phyloP scores from a whole-genome alignment of 64 coral and sea anemone genomes.

The Exaiptasia diaphana region DNA sequence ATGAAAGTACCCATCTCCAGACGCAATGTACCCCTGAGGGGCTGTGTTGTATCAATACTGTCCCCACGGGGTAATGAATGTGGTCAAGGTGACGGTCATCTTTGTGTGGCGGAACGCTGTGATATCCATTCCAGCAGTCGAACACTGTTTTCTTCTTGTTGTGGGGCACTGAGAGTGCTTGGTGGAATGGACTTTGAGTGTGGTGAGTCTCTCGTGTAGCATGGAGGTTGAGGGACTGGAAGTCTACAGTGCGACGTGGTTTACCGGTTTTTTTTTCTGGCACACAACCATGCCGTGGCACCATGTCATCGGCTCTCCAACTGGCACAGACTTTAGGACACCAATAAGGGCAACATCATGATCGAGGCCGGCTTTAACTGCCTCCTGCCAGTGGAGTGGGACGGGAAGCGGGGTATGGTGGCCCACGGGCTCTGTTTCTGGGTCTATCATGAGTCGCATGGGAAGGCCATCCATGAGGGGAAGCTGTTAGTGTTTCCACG shows the following conservation, averaged over 20 bases:
- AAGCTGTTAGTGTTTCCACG: slow-evolving; percentile 37
- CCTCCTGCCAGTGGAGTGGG: slow-evolving; percentile 30
- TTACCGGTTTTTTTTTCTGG: slow-evolving; percentile 10
- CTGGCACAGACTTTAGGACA: slow-evolving; percentile 25
- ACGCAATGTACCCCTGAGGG: slow-evolving; percentile 47
- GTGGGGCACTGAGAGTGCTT: slow-evolving; percentile 11
- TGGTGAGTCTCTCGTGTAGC: slow-evolving; percentile 28
- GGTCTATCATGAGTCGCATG: slow-evolving; percentile 51
- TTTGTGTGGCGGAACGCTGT: slow-evolving; percentile 29
- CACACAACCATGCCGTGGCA: slow-evolving; percentile 28
- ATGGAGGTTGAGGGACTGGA: slow-evolving; percentile 39
- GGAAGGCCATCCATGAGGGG: slow-evolving; percentile 33
- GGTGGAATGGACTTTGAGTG: slow-evolving; percentile 37
- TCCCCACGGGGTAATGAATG: slow-evolving; percentile 43
- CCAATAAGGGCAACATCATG: slow-evolving; percentile 2
- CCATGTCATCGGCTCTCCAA: slow-evolving; percentile 34
- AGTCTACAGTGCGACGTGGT: slow-evolving; percentile 14
- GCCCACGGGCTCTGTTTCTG: not conserved
- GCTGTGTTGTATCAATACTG: slow-evolving; percentile 26
- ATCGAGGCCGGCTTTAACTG: slow-evolving; percentile 36
- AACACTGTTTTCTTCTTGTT: slow-evolving; percentile 40
- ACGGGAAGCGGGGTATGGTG: slow-evolving; percentile 33
- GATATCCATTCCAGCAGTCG: slow-evolving; percentile 58
- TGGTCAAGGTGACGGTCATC: slow-evolving; percentile 38
- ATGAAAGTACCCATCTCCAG: slow-evolving; percentile 32